Evolutionary conservation across 2,797 vertebrate genomes (phyloP), one percentile per base, ranked within the genome.

Genomic region (Falco berigora): DNA sequence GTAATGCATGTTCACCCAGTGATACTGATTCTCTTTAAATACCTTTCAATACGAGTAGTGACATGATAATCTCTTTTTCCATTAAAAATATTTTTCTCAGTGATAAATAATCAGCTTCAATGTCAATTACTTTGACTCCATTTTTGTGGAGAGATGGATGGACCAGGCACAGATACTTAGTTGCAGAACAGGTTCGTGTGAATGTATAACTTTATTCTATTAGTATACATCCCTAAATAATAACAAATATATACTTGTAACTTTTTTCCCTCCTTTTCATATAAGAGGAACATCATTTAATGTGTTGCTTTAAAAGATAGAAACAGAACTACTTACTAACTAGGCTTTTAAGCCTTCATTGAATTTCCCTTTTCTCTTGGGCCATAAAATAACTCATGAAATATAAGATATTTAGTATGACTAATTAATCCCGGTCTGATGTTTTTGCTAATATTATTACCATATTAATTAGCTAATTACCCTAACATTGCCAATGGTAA

Each of bases 381-480:
- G 93, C 66, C 74, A 87, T 96, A 95, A 96, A 95, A 92, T 94
- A 97, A 93, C 81, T 95, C 81, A 95, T 91, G 94, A 96, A 96
- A 97, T 94, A 96, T 88, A 71, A 92, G 90, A 91, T n/a, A 95
- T 96, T 96, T 97, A 95, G 78, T 78, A 96, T 96, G 77, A 97
- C 86, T 97, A 97, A 97, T 95, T 97, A 97, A 96, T 97, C 78
- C 64, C 64, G 81, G 91, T 97, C 87, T 97, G 94, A 96, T 95
- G 64, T 74, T 89, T 96, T 90, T 90, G 73, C 73, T 96, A 95
- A 95, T 97, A 97, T 93, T 97, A 96, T 96, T 96, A 86, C 80
- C 88, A 95, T 95, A 96, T 95, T 96, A 97, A 98, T 97, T 98
- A 96, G 63, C 63, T 97, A 97, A 96, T 91, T 97, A 94, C 59